Evolutionary conservation across 2,113 vertebrate species (phyloP), one percentile per base, ranked within the genome.

Genomic region (Cnemophilus loriae): DNA sequence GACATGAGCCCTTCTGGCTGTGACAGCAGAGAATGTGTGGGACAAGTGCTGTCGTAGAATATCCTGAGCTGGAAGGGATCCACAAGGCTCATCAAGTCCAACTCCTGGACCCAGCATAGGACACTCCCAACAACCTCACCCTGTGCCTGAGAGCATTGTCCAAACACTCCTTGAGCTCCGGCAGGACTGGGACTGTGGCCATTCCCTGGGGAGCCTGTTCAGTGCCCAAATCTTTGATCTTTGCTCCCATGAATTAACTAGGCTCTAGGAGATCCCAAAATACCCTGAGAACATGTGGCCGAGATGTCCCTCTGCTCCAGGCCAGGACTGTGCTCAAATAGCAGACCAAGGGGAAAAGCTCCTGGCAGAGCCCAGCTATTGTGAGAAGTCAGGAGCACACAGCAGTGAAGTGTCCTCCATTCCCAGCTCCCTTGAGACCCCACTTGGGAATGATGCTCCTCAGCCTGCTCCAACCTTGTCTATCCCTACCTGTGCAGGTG

Each of bases 401-500:
- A 28, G 69, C 75, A 85, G 33, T 2, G 0, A 59, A 39, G 28
- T 1, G 8, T 24, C 26, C 90, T 57, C 56, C 46, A 27, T 3
- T 56, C 64, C 57, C 65, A 63, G 63, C 18, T 42, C 23, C 68
- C 70, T 16, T 3, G 13, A 44, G 86, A 59, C 32, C 41, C 64
- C 59, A 1, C 41, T 26, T 7, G 61, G 89, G 52, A 87, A 68
- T 1, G 3, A 6, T 10, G 52, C 41, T 67, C 75, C 89, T 39
- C 71, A 84, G 44, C 60, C 46, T 47, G 42, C 55, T 41, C 52
- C 77, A 30, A 7, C 61, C 41, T 56, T 35, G 17, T 19, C 70
- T 73, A 2, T 9, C 84, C 87, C 74, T 87, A 99, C 99, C 99
- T 98, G 99, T 99, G 98, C 99, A 99, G 73, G 99, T 99, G 98